phyloP scores from a whole-genome alignment of 2,797 vertebrate species.

The Microchirus variegatus region DNA sequence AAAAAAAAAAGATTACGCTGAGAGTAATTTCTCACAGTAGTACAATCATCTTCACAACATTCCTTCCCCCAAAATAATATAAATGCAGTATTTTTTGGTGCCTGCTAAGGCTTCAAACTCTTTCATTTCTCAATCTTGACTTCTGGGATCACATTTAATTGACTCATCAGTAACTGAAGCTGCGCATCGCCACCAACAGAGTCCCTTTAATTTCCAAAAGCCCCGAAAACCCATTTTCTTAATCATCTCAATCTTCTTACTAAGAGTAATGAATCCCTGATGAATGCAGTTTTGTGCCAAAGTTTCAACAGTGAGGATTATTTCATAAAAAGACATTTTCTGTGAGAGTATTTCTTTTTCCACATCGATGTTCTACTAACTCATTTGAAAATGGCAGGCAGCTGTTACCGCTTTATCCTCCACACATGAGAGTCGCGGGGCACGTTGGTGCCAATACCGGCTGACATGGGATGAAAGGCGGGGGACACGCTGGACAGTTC shows the following conservation, averaged over 20 bases:
- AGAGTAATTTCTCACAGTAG: neutral
- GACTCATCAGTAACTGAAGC: conserved; percentile 6
- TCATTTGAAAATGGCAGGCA: neutral
- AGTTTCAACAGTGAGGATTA: neutral
- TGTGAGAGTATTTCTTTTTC: neutral
- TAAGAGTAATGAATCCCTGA: conserved; percentile 6
- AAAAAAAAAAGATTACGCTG: neutral
- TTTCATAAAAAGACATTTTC: neutral
- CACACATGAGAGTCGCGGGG: too few species aligned
- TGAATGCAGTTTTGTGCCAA: neutral
- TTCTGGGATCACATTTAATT: conserved; percentile 3
- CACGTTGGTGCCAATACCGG: too few species aligned
- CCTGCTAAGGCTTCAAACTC: conserved; percentile 4
- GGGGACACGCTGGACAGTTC: too few species aligned
- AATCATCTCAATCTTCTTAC: conserved; percentile 10
- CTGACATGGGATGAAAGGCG: too few species aligned
- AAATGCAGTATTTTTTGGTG: conserved; percentile 5
- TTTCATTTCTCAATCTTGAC: neutral
- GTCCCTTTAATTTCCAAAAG: conserved; percentile 1
- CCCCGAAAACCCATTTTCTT: conserved; percentile 5
- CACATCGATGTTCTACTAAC: neutral
- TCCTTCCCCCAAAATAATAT: conserved; percentile 3
- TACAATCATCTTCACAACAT: neutral
- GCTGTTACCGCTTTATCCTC: neutral
- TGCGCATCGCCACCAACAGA: conserved; percentile 2